These are phyloP conservation scores for Diglossa brunneiventris DNA, from an alignment of 2,113 vertebrate genomes.

Conservation along the genomic window DNA sequence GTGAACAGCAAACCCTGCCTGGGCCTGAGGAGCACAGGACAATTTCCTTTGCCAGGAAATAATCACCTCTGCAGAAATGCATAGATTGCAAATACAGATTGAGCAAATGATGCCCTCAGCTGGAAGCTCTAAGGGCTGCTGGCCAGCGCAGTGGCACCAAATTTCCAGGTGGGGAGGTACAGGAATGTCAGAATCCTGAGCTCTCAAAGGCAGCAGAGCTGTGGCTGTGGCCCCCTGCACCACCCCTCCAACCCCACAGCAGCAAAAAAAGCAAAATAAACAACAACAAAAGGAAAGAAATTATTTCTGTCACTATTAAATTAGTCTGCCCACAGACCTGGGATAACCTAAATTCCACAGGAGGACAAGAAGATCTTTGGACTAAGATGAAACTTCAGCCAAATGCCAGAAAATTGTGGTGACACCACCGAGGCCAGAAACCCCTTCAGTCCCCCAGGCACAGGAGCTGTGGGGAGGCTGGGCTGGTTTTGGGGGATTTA, in stretches of 20 bases:
- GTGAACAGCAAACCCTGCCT: background rate
- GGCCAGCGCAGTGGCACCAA: background rate
- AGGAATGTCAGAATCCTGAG: background rate
- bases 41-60: background rate
- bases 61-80: background rate
- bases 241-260: background rate
- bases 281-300: background rate
- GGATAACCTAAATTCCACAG: background rate
- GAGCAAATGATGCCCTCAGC: background rate
- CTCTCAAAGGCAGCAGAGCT: background rate
- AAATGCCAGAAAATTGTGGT: background rate
- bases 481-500: fast-evolving
- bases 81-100: background rate
- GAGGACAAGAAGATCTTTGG: background rate
- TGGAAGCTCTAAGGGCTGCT: background rate
- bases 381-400: background rate
- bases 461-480: background rate
- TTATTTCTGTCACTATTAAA: background rate
- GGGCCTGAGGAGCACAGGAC: background rate
- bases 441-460: background rate
- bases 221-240: background rate
- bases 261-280: background rate
- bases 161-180: background rate
- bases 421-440: background rate
- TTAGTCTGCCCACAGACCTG: background rate